Percentiles rank a stretch among this genome's conserved stretches.
Evolutionary conservation across 2,888 invertebrate species (phyloP).

Genomic region (Alloscopus bannaensis): DNA sequence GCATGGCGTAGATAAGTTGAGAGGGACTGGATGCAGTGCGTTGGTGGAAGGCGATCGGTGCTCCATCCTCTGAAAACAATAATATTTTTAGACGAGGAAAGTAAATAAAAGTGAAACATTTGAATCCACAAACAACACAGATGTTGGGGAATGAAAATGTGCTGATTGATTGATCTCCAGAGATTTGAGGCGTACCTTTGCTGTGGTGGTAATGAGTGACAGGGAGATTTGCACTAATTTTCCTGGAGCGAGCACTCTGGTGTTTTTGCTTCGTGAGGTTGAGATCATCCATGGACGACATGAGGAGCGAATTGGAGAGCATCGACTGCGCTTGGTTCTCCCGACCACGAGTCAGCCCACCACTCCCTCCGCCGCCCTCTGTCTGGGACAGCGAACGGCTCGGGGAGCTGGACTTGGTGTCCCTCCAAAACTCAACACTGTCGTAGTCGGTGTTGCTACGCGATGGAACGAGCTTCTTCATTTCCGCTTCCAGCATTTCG

Average conservation of each 20-base stretch:
- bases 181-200: conserved; percentile 36
- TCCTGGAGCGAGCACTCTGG: conserved; percentile 49
- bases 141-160: background rate
- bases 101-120: conserved; percentile 3
- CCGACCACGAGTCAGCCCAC: conserved; percentile 1
- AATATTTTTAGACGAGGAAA: no score
- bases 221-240: conserved; percentile 69
- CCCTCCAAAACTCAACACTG: conserved; percentile 67
- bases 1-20: conserved; percentile 79
- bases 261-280: conserved; percentile 66
- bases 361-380: conserved; percentile 27
- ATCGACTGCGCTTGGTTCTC: conserved; percentile 43
- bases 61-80: conserved; percentile 60
- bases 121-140: background rate
- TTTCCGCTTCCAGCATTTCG: conserved; percentile 88
- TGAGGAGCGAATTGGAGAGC: conserved; percentile 59
- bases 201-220: conserved; percentile 53
- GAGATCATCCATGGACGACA: conserved; percentile 71
- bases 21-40: conserved; percentile 88
- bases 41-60: conserved; percentile 80
- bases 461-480: conserved; percentile 75
- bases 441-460: conserved; percentile 61
- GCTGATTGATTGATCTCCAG: background rate
- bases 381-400: conserved; percentile 48
- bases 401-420: conserved; percentile 73